Evolutionary conservation across 1,140 invertebrate species (phyloP).

Genomic region (Oncopodura yosiiana): DNA sequence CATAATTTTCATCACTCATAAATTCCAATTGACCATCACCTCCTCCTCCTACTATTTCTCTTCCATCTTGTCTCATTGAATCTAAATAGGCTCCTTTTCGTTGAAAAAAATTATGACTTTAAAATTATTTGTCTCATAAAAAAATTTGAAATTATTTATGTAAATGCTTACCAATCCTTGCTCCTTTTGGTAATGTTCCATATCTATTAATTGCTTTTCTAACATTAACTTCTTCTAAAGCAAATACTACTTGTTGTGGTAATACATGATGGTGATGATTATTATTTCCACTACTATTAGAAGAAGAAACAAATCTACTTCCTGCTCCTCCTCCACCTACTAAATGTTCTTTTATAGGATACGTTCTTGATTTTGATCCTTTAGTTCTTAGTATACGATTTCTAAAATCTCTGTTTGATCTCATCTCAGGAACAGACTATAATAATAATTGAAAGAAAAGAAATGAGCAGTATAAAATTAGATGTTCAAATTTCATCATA

Average conservation of each 20-base stretch:
- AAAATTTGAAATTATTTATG: not conserved
- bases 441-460: no score
- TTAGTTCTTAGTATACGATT: constrained; percentile 5
- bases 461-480: not conserved
- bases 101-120: not conserved
- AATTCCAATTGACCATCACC: constrained; percentile 51
- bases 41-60: constrained; percentile 14
- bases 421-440: constrained; percentile 19
- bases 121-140: not conserved
- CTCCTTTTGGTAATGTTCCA: constrained; percentile 89
- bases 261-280: constrained; percentile 36
- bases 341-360: constrained; percentile 33
- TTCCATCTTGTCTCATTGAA: constrained; percentile 59
- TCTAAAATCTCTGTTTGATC: constrained; percentile 14
- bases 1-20: constrained; percentile 43
- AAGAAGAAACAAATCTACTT: constrained; percentile 1
- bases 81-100: constrained; percentile 71
- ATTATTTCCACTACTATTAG: not conserved
- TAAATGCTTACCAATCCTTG: constrained; percentile 85
- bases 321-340: constrained; percentile 15
- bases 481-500: constrained; percentile 2
- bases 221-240: constrained; percentile 92
- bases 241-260: no score
- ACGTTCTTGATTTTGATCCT: constrained; percentile 31
- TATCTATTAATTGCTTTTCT: constrained; percentile 92